These are phyloP conservation scores for Tetrao urogallus DNA, from an alignment of 2,113 vertebrate species.

Conservation along the genomic window DNA sequence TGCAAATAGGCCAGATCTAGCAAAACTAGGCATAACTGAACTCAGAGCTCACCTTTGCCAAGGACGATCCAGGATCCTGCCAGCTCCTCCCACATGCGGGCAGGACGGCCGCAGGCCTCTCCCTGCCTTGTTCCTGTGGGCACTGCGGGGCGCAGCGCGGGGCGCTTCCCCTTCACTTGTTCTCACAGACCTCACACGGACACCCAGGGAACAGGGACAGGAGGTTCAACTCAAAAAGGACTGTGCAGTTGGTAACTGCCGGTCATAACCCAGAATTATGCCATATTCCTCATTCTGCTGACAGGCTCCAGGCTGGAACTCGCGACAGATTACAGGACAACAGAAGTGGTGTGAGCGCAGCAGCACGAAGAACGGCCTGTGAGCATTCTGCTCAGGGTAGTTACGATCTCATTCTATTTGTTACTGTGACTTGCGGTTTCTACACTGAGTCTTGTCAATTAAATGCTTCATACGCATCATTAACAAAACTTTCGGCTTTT, in stretches of 20 bases:
- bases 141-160: not conserved
- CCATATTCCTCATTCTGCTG: not conserved
- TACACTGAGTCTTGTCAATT: not conserved
- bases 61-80: not conserved
- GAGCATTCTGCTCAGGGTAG: not conserved
- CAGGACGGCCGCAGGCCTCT: not conserved
- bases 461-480: not conserved
- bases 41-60: not conserved
- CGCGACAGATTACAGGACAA: not conserved
- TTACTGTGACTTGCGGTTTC: not conserved
- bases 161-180: not conserved
- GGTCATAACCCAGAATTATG: not conserved
- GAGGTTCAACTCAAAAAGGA: not conserved
- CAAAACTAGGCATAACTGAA: not conserved
- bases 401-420: not conserved
- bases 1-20: not conserved
- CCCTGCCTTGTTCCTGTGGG: not conserved
- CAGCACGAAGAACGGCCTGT: not conserved
- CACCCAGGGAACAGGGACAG: not conserved
- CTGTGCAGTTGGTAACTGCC: not conserved
- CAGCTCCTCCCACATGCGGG: rapidly evolving
- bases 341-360: not conserved
- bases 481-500: slow-evolving; percentile 23
- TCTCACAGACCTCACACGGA: not conserved
- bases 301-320: not conserved